phyloP scores from a whole-genome alignment of 2,113 vertebrate genomes.

The Mus spicilegus region DNA sequence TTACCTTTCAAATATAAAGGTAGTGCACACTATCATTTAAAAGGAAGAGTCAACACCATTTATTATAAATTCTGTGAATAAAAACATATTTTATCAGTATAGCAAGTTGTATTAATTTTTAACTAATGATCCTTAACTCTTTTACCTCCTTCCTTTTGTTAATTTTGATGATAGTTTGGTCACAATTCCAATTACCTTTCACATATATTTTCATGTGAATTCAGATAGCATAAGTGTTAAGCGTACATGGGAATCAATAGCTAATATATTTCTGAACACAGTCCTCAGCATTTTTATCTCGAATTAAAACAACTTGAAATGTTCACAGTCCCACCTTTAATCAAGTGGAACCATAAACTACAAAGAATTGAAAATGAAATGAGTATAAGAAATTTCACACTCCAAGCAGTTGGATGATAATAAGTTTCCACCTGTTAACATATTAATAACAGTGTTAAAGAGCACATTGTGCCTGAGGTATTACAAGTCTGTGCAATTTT shows the following conservation, averaged over 20 bases:
- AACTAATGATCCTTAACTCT: not conserved
- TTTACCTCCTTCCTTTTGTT: not conserved
- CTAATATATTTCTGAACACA: slow-evolving; percentile 67
- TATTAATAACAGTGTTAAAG: slow-evolving; percentile 86
- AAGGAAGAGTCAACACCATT: not conserved
- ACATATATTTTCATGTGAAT: slow-evolving; percentile 67
- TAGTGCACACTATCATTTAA: not conserved
- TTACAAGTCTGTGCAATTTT: slow-evolving; percentile 85
- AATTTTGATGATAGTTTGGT: slow-evolving; percentile 54
- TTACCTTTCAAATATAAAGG: slow-evolving; percentile 41
- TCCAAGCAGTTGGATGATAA: slow-evolving; percentile 82
- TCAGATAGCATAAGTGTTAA: slow-evolving; percentile 30
- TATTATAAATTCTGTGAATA: slow-evolving; percentile 62
- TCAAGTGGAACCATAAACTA: slow-evolving; percentile 84
- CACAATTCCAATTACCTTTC: slow-evolving; percentile 23
- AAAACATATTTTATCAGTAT: slow-evolving; percentile 19
- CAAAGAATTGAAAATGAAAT: slow-evolving; percentile 79
- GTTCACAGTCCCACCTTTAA: slow-evolving; percentile 78
- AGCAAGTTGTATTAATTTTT: not conserved
- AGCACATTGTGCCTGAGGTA: slow-evolving; percentile 82
- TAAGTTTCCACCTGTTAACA: slow-evolving; percentile 85
- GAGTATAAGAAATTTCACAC: slow-evolving; percentile 79
- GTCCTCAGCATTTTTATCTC: slow-evolving; percentile 69
- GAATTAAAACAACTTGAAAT: slow-evolving; percentile 80
- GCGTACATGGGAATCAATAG: slow-evolving; percentile 69